Conservation (phyloP, 1,140 invertebrate genomes). For the Ceratina calcarata region DNA sequence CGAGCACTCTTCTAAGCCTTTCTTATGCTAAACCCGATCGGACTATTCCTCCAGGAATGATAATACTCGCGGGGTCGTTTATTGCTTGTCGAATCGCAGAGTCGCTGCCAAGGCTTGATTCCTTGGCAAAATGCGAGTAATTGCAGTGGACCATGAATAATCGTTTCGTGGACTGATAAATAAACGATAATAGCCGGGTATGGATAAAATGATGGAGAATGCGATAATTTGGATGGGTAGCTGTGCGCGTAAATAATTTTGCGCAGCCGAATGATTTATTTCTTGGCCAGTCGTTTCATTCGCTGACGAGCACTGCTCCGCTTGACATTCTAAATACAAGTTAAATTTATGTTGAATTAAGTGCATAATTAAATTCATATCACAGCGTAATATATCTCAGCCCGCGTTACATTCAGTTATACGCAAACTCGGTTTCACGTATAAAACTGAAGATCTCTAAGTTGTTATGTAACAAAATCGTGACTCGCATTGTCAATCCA, state of each 20-base stretch:
- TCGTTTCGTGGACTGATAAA: constrained; percentile 19
- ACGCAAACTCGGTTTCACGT: too few relatives aligned
- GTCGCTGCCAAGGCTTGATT: background rate
- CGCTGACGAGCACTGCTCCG: too few relatives aligned
- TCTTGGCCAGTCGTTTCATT: background rate
- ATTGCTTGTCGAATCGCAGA: constrained; percentile 16
- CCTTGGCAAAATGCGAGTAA: constrained; percentile 5
- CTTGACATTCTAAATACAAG: too few relatives aligned
- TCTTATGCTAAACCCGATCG: constrained; percentile 69
- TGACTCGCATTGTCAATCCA: too few relatives aligned
- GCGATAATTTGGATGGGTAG: constrained; percentile 18
- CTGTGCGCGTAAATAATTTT: background rate
- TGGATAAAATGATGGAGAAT: constrained; percentile 1
- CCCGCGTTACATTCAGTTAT: too few relatives aligned
- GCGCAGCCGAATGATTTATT: background rate
- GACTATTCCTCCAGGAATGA: constrained; percentile 47
- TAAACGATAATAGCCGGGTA: background rate
- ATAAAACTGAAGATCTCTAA: too few relatives aligned
- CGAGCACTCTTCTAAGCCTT: constrained; percentile 65
- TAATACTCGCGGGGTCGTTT: constrained; percentile 14
- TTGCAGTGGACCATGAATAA: background rate
- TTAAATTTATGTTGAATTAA: too few relatives aligned
- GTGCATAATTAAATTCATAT: too few relatives aligned
- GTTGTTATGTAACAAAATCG: too few relatives aligned
- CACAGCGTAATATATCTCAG: too few relatives aligned